These are phyloP conservation scores for Pandemis corylana DNA, from an alignment of 2,888 invertebrate genomes.

Conservation along the genomic window DNA sequence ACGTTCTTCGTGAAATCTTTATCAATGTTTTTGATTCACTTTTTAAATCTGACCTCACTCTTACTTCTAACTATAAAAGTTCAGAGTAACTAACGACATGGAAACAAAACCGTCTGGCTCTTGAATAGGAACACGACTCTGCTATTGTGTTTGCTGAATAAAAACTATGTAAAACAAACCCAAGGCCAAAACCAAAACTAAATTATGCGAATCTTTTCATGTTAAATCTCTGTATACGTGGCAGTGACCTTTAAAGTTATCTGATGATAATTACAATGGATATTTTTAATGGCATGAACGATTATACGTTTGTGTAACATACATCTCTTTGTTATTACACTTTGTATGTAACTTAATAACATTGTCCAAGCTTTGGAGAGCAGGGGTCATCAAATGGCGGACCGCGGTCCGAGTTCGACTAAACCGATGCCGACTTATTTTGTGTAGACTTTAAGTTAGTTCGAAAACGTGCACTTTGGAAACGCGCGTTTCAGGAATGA, in stretches of 20 bases:
- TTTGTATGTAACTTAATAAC: background rate
- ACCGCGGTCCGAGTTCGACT: no score
- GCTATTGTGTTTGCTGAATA: slow-evolving; percentile 8
- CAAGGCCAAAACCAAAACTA: slow-evolving; percentile 24
- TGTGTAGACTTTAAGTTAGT: no score
- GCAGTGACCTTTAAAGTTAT: slow-evolving; percentile 13
- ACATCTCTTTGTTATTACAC: background rate
- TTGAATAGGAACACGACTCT: slow-evolving; percentile 18
- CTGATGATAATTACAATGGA: slow-evolving; percentile 8
- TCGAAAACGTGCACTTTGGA: no score
- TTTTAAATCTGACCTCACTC: background rate
- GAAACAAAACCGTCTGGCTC: slow-evolving; percentile 1
- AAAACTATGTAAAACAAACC: slow-evolving; percentile 19
- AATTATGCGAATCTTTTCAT: slow-evolving; percentile 21
- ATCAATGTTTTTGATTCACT: background rate
- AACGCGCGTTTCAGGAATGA: no score
- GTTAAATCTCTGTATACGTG: background rate
- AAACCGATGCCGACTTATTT: no score
- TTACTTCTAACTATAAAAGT: slow-evolving; percentile 7
- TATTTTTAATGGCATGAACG: background rate
- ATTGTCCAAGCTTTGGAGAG: no score
- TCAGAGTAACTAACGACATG: slow-evolving; percentile 26
- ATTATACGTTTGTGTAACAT: background rate
- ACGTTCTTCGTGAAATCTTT: background rate
- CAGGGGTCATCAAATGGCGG: no score